phyloP scores from a whole-genome alignment of 1,140 invertebrate species.

The Drosophila pandora region DNA sequence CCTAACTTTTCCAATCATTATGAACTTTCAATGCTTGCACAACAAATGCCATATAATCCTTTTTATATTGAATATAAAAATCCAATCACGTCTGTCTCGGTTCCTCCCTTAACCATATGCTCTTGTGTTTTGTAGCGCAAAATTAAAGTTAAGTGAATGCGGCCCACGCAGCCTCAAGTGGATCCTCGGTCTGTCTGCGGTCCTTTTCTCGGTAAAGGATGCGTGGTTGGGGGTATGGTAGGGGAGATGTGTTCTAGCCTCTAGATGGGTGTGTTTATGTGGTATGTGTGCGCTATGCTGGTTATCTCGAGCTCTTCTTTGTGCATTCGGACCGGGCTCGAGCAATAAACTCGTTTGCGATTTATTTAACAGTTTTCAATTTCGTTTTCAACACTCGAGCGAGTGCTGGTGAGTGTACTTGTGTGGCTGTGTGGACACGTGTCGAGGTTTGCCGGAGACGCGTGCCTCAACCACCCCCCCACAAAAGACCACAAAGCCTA shows the following conservation, averaged over 20 bases:
- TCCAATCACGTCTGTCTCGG: conserved; percentile 67
- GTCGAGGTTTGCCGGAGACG: conserved; percentile 64
- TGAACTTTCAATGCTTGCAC: conserved; percentile 61
- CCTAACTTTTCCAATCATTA: conserved; percentile 81
- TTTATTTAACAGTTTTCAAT: conserved; percentile 82
- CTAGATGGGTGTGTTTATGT: neutral
- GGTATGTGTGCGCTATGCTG: conserved; percentile 30
- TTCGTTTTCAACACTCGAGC: conserved; percentile 71
- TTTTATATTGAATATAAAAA: conserved; percentile 83
- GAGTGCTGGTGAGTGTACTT: conserved; percentile 18
- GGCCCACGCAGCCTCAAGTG: conserved; percentile 55
- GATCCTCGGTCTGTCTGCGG: conserved; percentile 28
- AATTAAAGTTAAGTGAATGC: conserved; percentile 68
- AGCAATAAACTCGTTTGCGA: conserved; percentile 71
- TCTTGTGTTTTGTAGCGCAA: conserved; percentile 57
- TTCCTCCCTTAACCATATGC: neutral
- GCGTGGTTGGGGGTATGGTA: conserved; percentile 7
- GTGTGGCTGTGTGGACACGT: conserved; percentile 56
- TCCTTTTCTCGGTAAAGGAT: conserved; percentile 27
- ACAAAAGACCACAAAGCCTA: neutral
- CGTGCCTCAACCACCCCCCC: conserved; percentile 46
- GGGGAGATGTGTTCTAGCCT: conserved; percentile 1
- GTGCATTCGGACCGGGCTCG: conserved; percentile 16
- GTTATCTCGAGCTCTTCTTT: conserved; percentile 48
- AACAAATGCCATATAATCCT: conserved; percentile 75